Percentiles rank a stretch among this genome's conserved stretches.
Evolutionary conservation across 2,797 vertebrate genomes (phyloP).

Genomic region (Macropus fuliginosus): DNA sequence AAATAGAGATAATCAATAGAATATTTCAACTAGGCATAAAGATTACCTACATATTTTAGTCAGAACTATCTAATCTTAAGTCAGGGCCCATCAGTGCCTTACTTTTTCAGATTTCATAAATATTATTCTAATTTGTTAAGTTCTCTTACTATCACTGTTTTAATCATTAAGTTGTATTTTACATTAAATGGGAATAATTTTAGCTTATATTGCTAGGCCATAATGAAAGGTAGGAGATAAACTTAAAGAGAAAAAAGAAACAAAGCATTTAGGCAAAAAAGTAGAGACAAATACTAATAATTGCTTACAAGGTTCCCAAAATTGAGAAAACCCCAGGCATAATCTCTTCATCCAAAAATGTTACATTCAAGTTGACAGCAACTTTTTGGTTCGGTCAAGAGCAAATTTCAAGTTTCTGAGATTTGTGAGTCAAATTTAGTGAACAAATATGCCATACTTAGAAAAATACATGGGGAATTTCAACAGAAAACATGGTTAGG

Average conservation of each 20-base stretch:
- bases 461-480: background rate
- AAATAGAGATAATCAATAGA: background rate
- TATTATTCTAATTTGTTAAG: background rate
- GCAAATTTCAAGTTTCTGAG: background rate
- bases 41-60: background rate
- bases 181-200: background rate
- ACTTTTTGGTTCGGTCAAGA: background rate
- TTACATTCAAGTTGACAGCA: background rate
- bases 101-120: conserved; percentile 15
- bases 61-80: conserved; percentile 15
- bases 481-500: background rate
- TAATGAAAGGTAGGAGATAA: conserved; percentile 38
- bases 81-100: background rate
- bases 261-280: conserved; percentile 53
- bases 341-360: background rate
- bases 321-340: conserved; percentile 9
- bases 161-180: background rate
- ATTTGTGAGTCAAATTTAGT: background rate
- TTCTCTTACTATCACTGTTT: conserved; percentile 1
- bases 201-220: background rate
- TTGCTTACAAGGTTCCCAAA: conserved; percentile 45
- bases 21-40: background rate
- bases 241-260: conserved; percentile 51
- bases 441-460: background rate
- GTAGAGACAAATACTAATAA: conserved; percentile 38